A percentile compares a stretch with the other conserved stretches of the same genome.
Conservation (phyloP, 2,113 vertebrate genomes). For the Entelurus aequoreus region DNA sequence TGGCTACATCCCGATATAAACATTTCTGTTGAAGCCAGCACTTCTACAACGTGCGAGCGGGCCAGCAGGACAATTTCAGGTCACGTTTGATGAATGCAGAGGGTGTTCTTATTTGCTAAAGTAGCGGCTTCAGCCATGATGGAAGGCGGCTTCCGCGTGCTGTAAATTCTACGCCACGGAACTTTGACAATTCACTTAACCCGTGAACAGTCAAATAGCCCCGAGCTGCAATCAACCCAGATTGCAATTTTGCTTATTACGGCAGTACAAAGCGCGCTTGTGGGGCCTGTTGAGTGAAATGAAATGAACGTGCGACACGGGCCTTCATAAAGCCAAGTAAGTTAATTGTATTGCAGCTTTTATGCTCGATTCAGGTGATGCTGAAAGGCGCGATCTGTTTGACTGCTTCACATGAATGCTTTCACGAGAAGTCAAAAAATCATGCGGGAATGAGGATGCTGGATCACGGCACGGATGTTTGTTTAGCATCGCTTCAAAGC, state of each 20-base stretch:
- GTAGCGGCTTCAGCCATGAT: conserved; percentile 36
- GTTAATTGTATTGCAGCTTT: too few relatives aligned
- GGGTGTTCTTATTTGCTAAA: conserved; percentile 40
- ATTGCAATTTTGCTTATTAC: conserved; percentile 23
- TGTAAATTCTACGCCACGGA: conserved; percentile 33
- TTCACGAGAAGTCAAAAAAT: neutral
- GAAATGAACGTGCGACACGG: neutral
- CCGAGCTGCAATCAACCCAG: conserved; percentile 30
- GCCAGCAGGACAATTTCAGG: conserved; percentile 54
- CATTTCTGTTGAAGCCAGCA: conserved; percentile 4
- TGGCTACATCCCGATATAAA: conserved; percentile 3
- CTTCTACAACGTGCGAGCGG: conserved; percentile 27
- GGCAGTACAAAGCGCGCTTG: conserved; percentile 7
- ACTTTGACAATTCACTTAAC: conserved; percentile 40
- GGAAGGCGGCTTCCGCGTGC: conserved; percentile 13
- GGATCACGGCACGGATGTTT: neutral
- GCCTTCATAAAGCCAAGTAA: too few relatives aligned
- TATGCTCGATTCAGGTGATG: too few relatives aligned
- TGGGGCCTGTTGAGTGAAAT: conserved; percentile 4
- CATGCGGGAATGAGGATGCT: neutral
- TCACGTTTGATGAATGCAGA: conserved; percentile 59
- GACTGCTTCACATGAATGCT: neutral
- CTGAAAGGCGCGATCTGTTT: neutral
- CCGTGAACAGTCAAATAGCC: conserved; percentile 39
- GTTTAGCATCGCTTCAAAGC: neutral